Base-by-base conservation (phyloP, 2,113 vertebrate genomes). In the Chaetura pelagica region DNA sequence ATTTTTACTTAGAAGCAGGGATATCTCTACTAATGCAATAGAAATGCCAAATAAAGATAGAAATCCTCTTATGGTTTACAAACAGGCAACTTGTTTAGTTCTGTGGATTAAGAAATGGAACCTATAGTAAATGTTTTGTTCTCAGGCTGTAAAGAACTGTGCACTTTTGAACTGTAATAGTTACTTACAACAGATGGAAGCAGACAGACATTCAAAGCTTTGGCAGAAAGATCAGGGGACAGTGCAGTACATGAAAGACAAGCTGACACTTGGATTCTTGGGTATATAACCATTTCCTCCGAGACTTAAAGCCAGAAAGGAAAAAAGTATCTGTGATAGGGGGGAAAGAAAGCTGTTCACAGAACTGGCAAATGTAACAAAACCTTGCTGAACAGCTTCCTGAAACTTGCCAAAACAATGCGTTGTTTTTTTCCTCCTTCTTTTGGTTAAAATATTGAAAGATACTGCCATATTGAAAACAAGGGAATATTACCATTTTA, bases 171-270 rank as follows among this genome's bases (percentile, higher is more conserved):
- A 97, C 66, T 76, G 34, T 57, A 97, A 54, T 7, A 86, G 76
- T 90, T 84, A 90, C 66, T 90, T 84, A 91, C 61, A 96, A 94
- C 49, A 96, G 80, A 94, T 59, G 87, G 73, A 85, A 97, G 84
- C 52, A 24, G 73, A 95, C 48, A 97, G 83, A 96, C 71, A 90
- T 80, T 93, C 54, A 95, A 89, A 96, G 90, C 59, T 83, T 85
- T 74, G 74, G 63, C 61, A 96, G 93, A 97, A 97, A 96, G 90
- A 75, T 67, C 87, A 93, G 82, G 44, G 74, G 42, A 95, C 86
- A 92, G 44, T 26, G 66, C 78, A 85, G 75, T 52, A 93, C 64
- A 90, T 0, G 35, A 52, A 97, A 94, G 68, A 93, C 58, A 95
- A 95, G 75, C 61, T 94, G 83, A 62, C 91, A 72, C 68, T 95